Evolutionary conservation across 2,888 invertebrate species (phyloP).

Genomic region (Leucophora obtusa): DNA sequence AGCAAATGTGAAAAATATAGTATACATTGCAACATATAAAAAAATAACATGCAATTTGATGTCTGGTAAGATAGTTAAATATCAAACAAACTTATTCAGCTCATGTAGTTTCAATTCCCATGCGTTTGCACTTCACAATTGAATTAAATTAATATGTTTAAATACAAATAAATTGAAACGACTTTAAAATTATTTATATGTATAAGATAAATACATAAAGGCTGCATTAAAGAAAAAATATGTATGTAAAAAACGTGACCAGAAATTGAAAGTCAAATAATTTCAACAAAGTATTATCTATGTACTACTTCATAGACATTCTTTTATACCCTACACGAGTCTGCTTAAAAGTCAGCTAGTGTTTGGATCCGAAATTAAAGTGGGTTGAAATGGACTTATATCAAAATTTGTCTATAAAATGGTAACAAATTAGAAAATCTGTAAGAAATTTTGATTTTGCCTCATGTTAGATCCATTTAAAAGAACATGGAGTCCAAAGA

Average conservation of each 20-base stretch:
- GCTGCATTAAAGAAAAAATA: not conserved
- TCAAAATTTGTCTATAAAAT: too few relatives aligned
- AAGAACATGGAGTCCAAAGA: too few relatives aligned
- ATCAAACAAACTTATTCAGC: not conserved
- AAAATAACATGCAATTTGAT: constrained; percentile 9
- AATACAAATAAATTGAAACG: not conserved
- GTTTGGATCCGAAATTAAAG: too few relatives aligned
- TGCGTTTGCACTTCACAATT: not conserved
- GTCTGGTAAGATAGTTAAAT: constrained; percentile 4
- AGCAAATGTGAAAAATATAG: constrained; percentile 20
- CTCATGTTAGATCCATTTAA: too few relatives aligned
- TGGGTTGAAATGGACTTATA: too few relatives aligned
- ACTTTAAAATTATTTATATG: not conserved
- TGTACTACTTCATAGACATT: too few relatives aligned
- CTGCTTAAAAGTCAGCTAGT: too few relatives aligned
- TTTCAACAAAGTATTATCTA: not conserved
- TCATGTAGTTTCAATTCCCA: not conserved
- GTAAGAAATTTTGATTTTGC: too few relatives aligned
- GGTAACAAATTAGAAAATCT: too few relatives aligned
- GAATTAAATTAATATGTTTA: constrained; percentile 1
- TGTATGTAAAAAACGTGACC: constrained; percentile 27
- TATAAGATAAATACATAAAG: not conserved
- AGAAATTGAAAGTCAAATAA: constrained; percentile 30
- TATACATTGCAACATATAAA: not conserved
- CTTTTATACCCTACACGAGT: too few relatives aligned